Evolutionary conservation across 2,797 vertebrate genomes (phyloP), one percentile per base, ranked within the genome.

Genomic region (Syndactyla subalaris): DNA sequence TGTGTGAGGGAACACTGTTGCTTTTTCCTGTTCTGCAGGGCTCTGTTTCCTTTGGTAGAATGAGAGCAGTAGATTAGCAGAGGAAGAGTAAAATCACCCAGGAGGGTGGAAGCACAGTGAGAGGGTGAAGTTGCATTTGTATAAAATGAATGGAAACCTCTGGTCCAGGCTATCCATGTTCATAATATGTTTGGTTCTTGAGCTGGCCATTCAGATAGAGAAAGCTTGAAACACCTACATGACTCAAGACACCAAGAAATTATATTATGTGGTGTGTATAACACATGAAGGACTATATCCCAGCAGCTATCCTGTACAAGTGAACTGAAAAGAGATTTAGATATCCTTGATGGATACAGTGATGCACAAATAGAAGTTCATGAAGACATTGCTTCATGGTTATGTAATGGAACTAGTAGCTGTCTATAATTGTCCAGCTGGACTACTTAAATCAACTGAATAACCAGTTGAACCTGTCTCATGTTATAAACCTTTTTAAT

Each of bases 371-470:
- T 81, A 94, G 89, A 93, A 92, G 80, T 81, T 93, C 88, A 85
- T 67, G 80, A 76, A 82, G 74, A 84, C 84, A 95, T 95, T 94
- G 58, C 88, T 97, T 94, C 54, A 43, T 45, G 51, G 41, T 96
- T 97, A 93, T 81, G 84, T 91, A 94, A 94, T 95, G 79, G 88
- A 96, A 93, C 76, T 10, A 1, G 48, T 93, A 72, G 52, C 52
- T 43, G 49, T 87, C 90, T 96, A 87, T 88, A 97, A 93, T 41
- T 87, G 95, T 89, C 86, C 90, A 92, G 63, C 65, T 85, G 66
- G 72, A 76, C 65, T 96, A 68, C 83, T 96, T 92, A 96, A 95
- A 88, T 81, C 77, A 96, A 85, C 71, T 34, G 34, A 94, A 91
- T 92, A 91, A 76, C 52, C 86, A 94, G 93, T 88, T 96, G 77